Conservation (phyloP, 2,113 vertebrate species). For the Aspidoscelis tigris region DNA sequence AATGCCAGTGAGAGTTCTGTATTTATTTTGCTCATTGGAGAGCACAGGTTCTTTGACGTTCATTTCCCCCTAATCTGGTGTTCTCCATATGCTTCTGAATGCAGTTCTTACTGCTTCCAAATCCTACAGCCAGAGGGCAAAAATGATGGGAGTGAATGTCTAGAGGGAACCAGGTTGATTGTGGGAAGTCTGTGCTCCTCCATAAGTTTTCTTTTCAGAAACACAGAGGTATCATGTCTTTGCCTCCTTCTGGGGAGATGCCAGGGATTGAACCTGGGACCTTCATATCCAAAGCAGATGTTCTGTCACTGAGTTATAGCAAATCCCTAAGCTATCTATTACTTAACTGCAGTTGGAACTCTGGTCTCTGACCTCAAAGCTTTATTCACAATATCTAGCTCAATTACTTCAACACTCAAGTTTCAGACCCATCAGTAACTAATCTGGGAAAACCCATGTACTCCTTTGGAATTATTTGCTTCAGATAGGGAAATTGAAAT, state of each 20-base stretch:
- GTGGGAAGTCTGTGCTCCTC: not conserved
- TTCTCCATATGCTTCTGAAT: not conserved
- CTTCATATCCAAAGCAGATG: no score
- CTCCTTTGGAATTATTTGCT: not conserved
- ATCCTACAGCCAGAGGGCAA: not conserved
- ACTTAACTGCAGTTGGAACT: constrained; percentile 5
- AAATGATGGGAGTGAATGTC: not conserved
- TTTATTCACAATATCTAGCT: not conserved
- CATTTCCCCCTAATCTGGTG: not conserved
- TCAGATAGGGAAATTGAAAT: constrained; percentile 14
- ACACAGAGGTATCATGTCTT: no score
- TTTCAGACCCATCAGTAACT: not conserved
- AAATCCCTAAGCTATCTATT: not conserved
- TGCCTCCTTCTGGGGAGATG: no score
- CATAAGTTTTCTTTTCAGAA: no score
- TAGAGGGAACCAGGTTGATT: not conserved
- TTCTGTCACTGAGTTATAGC: no score
- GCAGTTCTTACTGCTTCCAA: not conserved
- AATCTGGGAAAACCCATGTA: not conserved
- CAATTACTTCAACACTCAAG: constrained; percentile 12
- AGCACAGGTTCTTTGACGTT: not conserved
- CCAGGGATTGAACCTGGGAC: no score
- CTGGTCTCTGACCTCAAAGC: not conserved
- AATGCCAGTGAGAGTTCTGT: no score
- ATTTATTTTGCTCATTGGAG: no score